These are phyloP conservation scores for Piaya cayana DNA, from an alignment of 2,113 vertebrate genomes.

Conservation along the genomic window DNA sequence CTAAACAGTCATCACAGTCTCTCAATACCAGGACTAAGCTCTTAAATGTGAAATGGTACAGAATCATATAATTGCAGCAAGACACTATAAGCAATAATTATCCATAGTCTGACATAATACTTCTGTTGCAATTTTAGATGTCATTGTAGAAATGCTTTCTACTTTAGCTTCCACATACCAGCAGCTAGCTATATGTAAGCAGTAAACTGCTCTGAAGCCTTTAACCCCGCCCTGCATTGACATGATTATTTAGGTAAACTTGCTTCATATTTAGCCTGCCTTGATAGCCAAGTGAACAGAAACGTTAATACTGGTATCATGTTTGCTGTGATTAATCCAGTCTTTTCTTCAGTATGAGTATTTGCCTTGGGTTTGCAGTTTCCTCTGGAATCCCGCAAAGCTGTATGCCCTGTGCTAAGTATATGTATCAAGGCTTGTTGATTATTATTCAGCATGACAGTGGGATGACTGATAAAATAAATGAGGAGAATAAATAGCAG, in stretches of 20 bases:
- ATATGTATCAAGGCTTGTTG: conserved; percentile 60
- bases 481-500: conserved; percentile 76
- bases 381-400: conserved; percentile 25
- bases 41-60: conserved; percentile 1
- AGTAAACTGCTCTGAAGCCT: background rate
- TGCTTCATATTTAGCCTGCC: background rate
- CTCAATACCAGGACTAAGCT: background rate
- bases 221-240: background rate
- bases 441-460: conserved; percentile 75
- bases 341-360: background rate
- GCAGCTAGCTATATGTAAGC: background rate
- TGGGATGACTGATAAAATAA: conserved; percentile 76
- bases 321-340: conserved; percentile 50
- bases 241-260: conserved; percentile 1
- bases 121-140: conserved; percentile 24
- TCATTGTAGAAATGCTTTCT: conserved; percentile 12
- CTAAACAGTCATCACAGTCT: background rate
- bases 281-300: background rate
- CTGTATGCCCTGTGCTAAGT: conserved; percentile 28
- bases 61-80: background rate
- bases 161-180: background rate
- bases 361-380: conserved; percentile 30
- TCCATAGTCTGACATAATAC: conserved; percentile 3
- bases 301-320: background rate
- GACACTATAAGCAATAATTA: conserved; percentile 26